These are phyloP conservation scores for Microcebus griseorufus DNA, from an alignment of 2,113 vertebrate genomes.

Conservation along the genomic window DNA sequence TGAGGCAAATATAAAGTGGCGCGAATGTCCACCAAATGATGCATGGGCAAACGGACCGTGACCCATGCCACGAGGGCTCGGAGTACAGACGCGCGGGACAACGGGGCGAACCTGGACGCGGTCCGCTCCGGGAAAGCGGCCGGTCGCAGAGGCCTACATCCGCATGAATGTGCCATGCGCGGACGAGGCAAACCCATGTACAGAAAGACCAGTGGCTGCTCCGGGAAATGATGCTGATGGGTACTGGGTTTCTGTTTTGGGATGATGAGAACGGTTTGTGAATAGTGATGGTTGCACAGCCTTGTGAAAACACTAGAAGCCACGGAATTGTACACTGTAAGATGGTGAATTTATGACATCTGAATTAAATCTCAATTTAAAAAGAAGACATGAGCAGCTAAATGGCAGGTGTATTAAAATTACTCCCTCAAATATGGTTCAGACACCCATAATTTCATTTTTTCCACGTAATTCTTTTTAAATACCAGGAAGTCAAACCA, in stretches of 20 bases:
- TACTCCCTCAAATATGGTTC: neutral
- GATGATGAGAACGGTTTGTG: neutral
- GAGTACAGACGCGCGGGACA: neutral
- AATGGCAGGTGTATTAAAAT: neutral
- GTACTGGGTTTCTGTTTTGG: neutral
- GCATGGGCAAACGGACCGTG: neutral
- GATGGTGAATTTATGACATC: neutral
- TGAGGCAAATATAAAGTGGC: neutral
- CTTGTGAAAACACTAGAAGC: neutral
- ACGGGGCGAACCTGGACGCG: too few relatives aligned
- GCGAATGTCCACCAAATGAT: neutral
- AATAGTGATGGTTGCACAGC: neutral
- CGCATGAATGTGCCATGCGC: neutral
- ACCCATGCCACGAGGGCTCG: neutral
- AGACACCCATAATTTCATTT: neutral
- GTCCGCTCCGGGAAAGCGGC: neutral
- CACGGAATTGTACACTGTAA: neutral
- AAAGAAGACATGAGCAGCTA: neutral
- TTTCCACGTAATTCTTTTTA: neutral
- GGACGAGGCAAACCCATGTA: neutral
- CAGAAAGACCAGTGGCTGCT: neutral
- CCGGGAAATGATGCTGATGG: neutral
- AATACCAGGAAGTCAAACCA: neutral
- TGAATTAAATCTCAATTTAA: neutral
- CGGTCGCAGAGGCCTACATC: neutral